These are phyloP conservation scores for Muntiacus reevesi DNA, from an alignment of 2,113 vertebrate species.

Conservation along the genomic window DNA sequence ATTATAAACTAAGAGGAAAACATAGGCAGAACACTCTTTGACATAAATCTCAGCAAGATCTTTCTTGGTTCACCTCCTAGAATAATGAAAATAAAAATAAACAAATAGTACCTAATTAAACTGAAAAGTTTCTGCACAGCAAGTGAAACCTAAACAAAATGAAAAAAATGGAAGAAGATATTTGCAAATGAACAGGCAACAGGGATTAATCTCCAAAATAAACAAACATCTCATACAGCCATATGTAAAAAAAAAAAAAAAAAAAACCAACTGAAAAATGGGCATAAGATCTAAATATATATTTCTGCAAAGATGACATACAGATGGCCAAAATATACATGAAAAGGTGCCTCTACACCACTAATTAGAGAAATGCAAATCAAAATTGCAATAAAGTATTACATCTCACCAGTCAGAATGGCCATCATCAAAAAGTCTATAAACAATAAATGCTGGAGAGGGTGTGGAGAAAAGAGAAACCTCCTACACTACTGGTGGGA, in stretches of 20 bases:
- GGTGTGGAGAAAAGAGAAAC: neutral
- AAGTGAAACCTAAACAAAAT: neutral
- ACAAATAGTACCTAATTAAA: neutral
- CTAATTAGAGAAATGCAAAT: neutral
- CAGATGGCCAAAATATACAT: neutral
- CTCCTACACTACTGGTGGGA: neutral
- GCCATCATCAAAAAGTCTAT: neutral
- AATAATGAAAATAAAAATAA: neutral
- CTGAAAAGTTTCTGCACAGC: neutral
- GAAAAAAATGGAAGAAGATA: neutral
- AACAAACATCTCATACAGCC: neutral
- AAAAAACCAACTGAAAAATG: neutral
- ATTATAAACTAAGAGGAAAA: neutral
- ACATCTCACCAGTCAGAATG: neutral
- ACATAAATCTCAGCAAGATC: neutral
- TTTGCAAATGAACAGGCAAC: neutral
- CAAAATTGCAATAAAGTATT: neutral
- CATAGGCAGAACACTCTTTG: neutral
- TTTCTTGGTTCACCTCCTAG: neutral
- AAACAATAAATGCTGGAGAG: neutral
- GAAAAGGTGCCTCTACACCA: no score
- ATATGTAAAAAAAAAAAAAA: neutral
- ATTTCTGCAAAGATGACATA: neutral
- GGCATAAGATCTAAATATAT: neutral
- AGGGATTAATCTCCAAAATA: neutral